Base-by-base conservation (phyloP, 2,888 invertebrate species). In the Electrophaes corylata region DNA sequence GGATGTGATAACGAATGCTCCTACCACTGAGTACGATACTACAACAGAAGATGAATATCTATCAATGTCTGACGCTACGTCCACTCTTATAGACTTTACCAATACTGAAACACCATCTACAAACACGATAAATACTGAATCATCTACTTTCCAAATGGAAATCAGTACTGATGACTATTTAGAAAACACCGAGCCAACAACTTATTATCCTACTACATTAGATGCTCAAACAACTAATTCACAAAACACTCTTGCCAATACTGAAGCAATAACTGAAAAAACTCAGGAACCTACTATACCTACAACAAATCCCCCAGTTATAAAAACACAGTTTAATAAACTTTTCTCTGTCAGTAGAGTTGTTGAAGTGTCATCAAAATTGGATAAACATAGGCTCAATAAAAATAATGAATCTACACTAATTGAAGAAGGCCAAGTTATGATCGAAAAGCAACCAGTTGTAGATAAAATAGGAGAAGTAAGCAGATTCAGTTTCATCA, bases 391-490 rank as follows among this genome's bases (percentile, higher is more conserved):
- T 47, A 92, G 93, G 16, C 70, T 92, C 6, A 93, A 93, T 61
- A 93, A 93, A 64, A 93, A 93, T 55, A 93, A 92, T 64, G 81
- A 89, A 75, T 91, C 92, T 1, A 88, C 92, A 18, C 79, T 88
- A 8, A 89, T 93, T 45, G 92, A 93, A 76, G 90, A 91, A 67
- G 91, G 92, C 0, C 79, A 90, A 71, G 83, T 93, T 1, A 91
- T 90, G 72, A 83, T 94, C n/a, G 94, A 94, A 74, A 92, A 92
- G 62, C 86, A 93, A 72, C 94, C 94, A 0, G 92, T 92, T 12
- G 72, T 94, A 1, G 94, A 95, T 70, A 94, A 94, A 85, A 93
- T 95, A 60, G 95, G 95, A 41, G 95, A 94, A 80, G 94, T 95
- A 0, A 95, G 94, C 76, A 92, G 95, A 65, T 93, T 93, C 31